These are phyloP conservation scores for Latrodectus hesperus DNA, from an alignment of 2,888 invertebrate species.

Conservation along the genomic window DNA sequence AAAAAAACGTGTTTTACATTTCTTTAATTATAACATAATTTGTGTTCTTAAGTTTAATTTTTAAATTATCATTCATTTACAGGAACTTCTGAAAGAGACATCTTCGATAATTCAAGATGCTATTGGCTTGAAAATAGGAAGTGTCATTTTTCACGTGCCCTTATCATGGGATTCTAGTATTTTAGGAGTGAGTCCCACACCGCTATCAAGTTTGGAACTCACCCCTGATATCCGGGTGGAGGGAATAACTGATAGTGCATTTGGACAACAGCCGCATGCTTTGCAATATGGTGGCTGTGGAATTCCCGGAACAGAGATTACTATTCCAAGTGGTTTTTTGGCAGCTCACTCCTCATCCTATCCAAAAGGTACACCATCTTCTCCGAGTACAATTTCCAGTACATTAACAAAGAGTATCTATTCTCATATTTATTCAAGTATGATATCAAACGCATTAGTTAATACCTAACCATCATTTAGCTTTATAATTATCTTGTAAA, in stretches of 20 bases:
- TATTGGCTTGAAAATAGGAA: conserved; percentile 25
- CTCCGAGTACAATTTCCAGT: too few species aligned
- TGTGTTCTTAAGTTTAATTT: background rate
- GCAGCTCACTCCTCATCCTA: conserved; percentile 7
- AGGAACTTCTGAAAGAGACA: conserved; percentile 44
- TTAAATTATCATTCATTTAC: background rate
- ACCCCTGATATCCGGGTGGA: conserved; percentile 65
- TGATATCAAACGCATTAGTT: too few species aligned
- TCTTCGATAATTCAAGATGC: conserved; percentile 38
- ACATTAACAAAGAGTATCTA: too few species aligned
- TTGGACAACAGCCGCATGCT: conserved; percentile 60
- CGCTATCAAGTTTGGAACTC: background rate
- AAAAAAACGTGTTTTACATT: too few species aligned
- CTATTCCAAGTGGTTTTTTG: conserved; percentile 48
- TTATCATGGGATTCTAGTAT: conserved; percentile 45
- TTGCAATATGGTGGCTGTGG: conserved; percentile 70
- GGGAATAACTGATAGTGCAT: conserved; percentile 18
- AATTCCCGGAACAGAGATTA: conserved; percentile 60
- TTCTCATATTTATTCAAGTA: too few species aligned
- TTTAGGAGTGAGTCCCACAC: background rate
- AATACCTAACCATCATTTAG: too few species aligned
- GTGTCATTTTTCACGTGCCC: conserved; percentile 65
- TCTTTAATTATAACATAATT: too few species aligned
- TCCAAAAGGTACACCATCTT: conserved; percentile 32
- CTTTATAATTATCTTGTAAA: too few species aligned